A percentile compares a stretch with the other conserved stretches of the same genome.
Conservation (phyloP, 2,113 vertebrate species). For the Syrrhaptes paradoxus region DNA sequence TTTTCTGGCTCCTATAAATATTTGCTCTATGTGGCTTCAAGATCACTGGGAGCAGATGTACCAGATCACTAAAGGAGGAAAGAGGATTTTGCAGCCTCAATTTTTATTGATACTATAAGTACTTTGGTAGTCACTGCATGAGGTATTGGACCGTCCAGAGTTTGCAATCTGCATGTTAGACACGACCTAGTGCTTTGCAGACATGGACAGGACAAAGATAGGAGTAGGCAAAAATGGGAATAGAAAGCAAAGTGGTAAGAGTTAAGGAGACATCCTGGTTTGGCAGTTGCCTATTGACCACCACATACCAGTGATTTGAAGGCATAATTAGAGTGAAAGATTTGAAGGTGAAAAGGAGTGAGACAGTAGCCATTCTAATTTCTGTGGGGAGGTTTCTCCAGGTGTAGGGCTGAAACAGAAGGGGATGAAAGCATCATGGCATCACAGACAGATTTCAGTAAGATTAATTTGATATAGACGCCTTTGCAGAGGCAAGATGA, state of each 20-base stretch:
- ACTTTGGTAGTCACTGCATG: background rate
- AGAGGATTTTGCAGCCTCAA: background rate
- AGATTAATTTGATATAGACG: background rate
- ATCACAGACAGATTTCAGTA: background rate
- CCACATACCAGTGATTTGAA: background rate
- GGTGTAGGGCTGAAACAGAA: background rate
- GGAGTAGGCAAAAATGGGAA: background rate
- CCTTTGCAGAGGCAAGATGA: background rate
- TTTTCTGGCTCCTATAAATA: slow-evolving; percentile 32
- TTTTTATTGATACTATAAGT: slow-evolving; percentile 2
- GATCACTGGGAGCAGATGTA: background rate
- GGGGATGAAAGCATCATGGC: background rate
- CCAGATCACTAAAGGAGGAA: background rate
- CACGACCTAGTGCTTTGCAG: background rate
- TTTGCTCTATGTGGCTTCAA: background rate
- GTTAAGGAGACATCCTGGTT: background rate
- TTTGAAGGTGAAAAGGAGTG: background rate
- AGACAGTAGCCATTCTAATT: background rate
- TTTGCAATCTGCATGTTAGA: background rate
- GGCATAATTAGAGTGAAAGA: background rate
- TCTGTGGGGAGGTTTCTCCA: background rate
- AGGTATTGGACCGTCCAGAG: background rate
- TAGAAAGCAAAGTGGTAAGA: background rate
- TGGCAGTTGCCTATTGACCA: background rate
- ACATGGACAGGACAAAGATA: background rate